Evolutionary conservation across 2,888 invertebrate genomes (phyloP), one percentile per base, ranked within the genome.

Genomic region (Norana najaformis): DNA sequence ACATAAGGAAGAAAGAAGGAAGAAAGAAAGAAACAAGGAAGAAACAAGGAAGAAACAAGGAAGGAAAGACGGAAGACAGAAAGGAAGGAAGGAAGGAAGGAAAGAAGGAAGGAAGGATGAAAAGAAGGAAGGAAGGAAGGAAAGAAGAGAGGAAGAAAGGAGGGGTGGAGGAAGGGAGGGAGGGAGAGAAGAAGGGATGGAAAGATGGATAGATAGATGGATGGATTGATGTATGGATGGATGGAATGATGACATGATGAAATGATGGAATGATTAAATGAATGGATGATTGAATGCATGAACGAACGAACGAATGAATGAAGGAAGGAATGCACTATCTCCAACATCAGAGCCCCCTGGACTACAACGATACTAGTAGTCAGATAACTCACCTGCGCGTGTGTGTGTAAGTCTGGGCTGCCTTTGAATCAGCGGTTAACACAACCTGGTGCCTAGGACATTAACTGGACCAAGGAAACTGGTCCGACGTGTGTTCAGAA

Each of bases 281-380:
- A n/a, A n/a, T n/a, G n/a, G n/a, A n/a, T n/a, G n/a, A n/a, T n/a
- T n/a, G n/a, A n/a, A n/a, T n/a, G n/a, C n/a, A n/a, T n/a, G 36
- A 85, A 23, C 30, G 34, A 47, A 53, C 23, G 37, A 89, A 0
- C 13, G 89, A 82, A 37, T 23, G 83, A 85, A n/a, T 23, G 90
- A 90, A 39, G 39, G 30, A 34, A 36, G 47, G 39, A 89, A 82
- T 85, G n/a, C 30, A 53, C 41, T 47, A 47, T 47, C 23, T 35
- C 89, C 18, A 89, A 39, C 89, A 89, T 89, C 47, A 89, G 23
- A 35, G 35, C 47, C 30, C 89, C 41, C 39, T 47, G 34, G 89
- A 16, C 89, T 89, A 35, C 18, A 23, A 16, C 53, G 53, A 18
- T 23, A 53, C 16, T 36, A 83, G 36, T 35, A 13, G 11, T 4